Base-by-base conservation (phyloP, 2,797 vertebrate species). In the Orientallactaga sibirica region DNA sequence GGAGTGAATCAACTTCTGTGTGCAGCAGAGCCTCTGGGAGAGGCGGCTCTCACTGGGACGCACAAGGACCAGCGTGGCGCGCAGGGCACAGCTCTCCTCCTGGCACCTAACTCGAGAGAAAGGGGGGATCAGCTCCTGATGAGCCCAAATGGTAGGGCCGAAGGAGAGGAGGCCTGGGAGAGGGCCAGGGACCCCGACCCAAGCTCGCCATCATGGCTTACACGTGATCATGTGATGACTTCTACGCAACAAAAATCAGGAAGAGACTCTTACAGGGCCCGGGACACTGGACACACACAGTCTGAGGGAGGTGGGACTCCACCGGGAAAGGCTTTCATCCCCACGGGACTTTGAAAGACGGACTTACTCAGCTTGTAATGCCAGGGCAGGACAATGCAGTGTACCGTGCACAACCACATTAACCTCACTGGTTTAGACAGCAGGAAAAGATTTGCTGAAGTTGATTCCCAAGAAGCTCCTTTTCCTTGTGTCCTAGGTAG, bases 1-100 rank as follows among this genome's bases (percentile, higher is more conserved):
- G 86, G 91, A 95, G 91, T 88, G 86, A 95, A 95, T 93, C 84
- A 94, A 96, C 93, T 93, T 94, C 93, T 94, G 84, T 85, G 94
- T 67, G 29, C 78, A 88, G 86, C 81, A 91, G 73, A 90, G 82
- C 95, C 92, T 89, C 52, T 96, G 94, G 92, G 75, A 86, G 78
- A 74, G 20, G 94, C 95, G 97, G 78, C 75, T 90, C 90, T 95
- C 84, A 62, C 43, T 83, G 80, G 83, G 95, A 96, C 78, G 92
- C 12, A 43, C 68, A 94, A 79, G 93, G 86, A 94, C 91, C 93
- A 90, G 85, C 87, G 91, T 88, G 68, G 94, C 73, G 86, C 90
- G 75, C 18, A 81, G 93, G 43, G 48, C 73, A 82, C 68, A 94
- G 85, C 82, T 94, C 68, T 81, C 78, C 88, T 64, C 86, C 86